A percentile compares a stretch with the other conserved stretches of the same genome.
Evolutionary conservation across 2,113 vertebrate genomes (phyloP).

Genomic region (Platysternon megacephalum): DNA sequence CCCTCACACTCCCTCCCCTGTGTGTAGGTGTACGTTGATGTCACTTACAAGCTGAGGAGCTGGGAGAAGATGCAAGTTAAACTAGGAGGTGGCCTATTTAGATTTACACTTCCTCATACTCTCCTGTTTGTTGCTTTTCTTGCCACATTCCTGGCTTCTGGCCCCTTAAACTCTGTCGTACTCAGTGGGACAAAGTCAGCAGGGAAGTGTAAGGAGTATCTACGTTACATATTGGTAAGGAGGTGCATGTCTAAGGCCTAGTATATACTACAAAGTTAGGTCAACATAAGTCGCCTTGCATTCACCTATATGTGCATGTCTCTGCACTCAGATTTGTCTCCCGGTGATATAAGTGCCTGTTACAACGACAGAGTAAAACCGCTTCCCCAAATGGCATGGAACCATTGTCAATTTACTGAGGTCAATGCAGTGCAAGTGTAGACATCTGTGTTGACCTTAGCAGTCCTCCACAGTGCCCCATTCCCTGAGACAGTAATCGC

Average conservation of each 20-base stretch:
- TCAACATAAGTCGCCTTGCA: neutral
- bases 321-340: neutral
- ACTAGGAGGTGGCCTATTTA: neutral
- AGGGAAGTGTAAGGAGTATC: neutral
- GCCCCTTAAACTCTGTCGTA: neutral
- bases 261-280: neutral
- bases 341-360: neutral
- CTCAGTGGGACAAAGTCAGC: slow-evolving; percentile 16
- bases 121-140: neutral
- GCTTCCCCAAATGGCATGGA: neutral
- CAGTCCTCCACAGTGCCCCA: neutral
- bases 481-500: neutral
- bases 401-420: neutral
- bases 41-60: neutral
- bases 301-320: neutral
- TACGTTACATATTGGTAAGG: slow-evolving; percentile 3
- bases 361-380: neutral
- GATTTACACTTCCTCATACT: neutral
- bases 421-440: neutral
- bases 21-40: neutral
- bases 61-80: neutral
- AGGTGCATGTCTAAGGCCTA: neutral
- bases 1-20: neutral
- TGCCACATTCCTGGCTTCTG: neutral
- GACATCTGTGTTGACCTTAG: neutral